Percentiles rank a stretch among this genome's conserved stretches.
These are phyloP conservation scores for Melanophora roralis DNA, from an alignment of 2,888 invertebrate genomes.

Conservation along the genomic window DNA sequence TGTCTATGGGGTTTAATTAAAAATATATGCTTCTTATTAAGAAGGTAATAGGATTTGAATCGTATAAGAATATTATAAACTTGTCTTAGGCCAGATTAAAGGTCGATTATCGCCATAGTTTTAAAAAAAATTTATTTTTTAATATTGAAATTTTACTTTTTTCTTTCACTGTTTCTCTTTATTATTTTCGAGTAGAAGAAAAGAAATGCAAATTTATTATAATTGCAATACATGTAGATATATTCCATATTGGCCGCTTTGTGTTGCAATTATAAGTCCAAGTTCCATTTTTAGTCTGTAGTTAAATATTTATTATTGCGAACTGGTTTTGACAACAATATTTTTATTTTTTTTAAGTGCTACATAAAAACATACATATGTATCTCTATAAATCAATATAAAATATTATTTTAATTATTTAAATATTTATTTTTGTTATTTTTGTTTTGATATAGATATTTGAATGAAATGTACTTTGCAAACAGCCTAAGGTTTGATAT, in stretches of 20 bases:
- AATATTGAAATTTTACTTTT: too few species aligned
- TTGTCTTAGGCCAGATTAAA: too few species aligned
- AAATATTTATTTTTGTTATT: neutral
- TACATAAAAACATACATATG: slow-evolving; percentile 12
- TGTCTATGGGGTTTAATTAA: too few species aligned
- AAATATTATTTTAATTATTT: slow-evolving; percentile 48
- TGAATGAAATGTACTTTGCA: neutral
- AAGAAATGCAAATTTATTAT: neutral
- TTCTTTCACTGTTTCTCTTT: neutral
- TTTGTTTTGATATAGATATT: neutral
- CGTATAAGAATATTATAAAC: too few species aligned
- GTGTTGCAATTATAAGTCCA: too few species aligned
- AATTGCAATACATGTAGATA: slow-evolving; percentile 1
- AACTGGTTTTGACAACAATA: slow-evolving; percentile 12
- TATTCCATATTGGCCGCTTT: neutral
- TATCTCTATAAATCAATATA: slow-evolving; percentile 44
- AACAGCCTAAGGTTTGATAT: slow-evolving; percentile 20
- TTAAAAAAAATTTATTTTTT: too few species aligned
- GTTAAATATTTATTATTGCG: slow-evolving; percentile 5
- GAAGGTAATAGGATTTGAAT: too few species aligned
- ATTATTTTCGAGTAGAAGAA: neutral
- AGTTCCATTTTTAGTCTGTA: too few species aligned
- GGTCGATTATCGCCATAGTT: too few species aligned
- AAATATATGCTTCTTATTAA: too few species aligned
- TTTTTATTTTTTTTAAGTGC: slow-evolving; percentile 16